phyloP scores from a whole-genome alignment of 2,113 vertebrate species.

The Helogale parvula region DNA sequence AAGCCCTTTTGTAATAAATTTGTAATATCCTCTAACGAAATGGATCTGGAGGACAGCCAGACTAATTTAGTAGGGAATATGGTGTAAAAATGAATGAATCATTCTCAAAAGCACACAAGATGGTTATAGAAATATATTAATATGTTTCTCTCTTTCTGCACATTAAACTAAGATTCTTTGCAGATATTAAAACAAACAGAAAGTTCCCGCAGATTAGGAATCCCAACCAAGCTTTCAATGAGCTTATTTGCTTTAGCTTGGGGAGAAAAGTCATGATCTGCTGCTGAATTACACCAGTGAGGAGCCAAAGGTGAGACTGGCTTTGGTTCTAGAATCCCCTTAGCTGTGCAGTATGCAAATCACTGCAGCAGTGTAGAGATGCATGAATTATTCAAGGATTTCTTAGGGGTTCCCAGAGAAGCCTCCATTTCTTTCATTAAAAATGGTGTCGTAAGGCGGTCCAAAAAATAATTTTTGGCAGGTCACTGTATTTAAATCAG shows the following conservation, averaged over 20 bases:
- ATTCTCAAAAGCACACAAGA: conserved; percentile 49
- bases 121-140: conserved; percentile 16
- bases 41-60: conserved; percentile 66
- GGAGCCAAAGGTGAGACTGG: background rate
- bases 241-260: background rate
- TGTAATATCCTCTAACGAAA: conserved; percentile 58
- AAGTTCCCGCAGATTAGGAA: conserved; percentile 17
- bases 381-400: background rate
- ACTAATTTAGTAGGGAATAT: conserved; percentile 59
- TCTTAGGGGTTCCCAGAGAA: background rate
- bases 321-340: conserved; percentile 24
- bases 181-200: conserved; percentile 49
- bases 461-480: conserved; percentile 1
- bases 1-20: conserved; percentile 66
- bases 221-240: background rate
- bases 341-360: background rate
- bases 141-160: background rate
- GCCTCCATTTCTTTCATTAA: conserved; percentile 24
- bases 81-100: conserved; percentile 55
- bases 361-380: background rate
- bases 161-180: conserved; percentile 37
- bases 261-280: background rate
- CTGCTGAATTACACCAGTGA: background rate
- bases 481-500: background rate
- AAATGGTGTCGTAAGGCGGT: conserved; percentile 2